Evolutionary conservation across 2,113 vertebrate genomes (phyloP).

Genomic region (Nicator chloris): DNA sequence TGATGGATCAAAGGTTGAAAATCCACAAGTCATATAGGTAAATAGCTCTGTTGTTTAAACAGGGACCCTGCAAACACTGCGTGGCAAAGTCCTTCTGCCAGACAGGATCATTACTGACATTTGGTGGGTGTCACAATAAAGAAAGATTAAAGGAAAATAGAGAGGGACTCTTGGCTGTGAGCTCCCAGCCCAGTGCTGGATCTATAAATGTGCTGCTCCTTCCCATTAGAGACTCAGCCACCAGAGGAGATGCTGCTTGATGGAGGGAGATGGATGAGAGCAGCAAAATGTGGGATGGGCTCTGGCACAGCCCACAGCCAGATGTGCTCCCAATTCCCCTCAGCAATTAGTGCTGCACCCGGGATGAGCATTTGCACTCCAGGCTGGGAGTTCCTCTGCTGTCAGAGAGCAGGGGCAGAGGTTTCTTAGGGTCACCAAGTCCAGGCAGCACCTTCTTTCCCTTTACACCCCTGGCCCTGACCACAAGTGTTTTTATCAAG

Average conservation of each 20-base stretch:
- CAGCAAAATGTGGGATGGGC: background rate
- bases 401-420: background rate
- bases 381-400: background rate
- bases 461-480: accelerated
- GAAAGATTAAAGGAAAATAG: background rate
- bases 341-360: background rate
- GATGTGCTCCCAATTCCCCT: background rate
- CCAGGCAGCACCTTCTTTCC: background rate
- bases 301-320: background rate
- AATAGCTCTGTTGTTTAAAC: background rate
- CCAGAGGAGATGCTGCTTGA: slow-evolving; percentile 8
- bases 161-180: background rate
- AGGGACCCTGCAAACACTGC: background rate
- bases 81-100: background rate
- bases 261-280: slow-evolving; percentile 26
- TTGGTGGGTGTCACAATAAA: background rate
- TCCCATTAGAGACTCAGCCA: slow-evolving; percentile 11
- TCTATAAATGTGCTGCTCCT: background rate
- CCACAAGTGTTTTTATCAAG: background rate
- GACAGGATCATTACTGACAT: background rate
- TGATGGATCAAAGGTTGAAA: background rate
- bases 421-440: background rate
- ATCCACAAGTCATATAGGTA: background rate
- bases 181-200: background rate
- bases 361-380: background rate